A percentile compares a stretch with the other conserved stretches of the same genome.
phyloP scores from a whole-genome alignment of 2,113 vertebrate genomes.

The Malaclemys terrapin region DNA sequence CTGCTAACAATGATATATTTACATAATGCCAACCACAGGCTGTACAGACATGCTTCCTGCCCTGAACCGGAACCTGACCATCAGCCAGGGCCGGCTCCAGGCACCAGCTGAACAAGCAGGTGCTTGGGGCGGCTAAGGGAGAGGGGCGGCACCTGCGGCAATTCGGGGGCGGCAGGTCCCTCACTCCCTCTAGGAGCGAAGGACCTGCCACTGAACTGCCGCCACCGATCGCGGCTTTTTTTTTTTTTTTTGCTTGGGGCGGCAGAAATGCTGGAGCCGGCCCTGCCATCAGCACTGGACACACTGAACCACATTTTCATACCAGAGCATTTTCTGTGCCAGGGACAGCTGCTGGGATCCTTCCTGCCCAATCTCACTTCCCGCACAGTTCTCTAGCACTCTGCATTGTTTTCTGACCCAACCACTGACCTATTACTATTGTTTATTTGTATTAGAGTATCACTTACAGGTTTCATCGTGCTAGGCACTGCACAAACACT shows the following conservation, averaged over 20 bases:
- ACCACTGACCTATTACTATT: slow-evolving; percentile 4
- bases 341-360: neutral
- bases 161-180: no score
- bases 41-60: neutral
- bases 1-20: neutral
- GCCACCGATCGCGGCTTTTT: no score
- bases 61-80: neutral
- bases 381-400: neutral
- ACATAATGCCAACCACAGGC: neutral
- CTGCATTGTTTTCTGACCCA: slow-evolving; percentile 6
- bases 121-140: no score
- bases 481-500: neutral
- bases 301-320: neutral
- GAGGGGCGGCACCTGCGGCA: no score
- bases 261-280: no score
- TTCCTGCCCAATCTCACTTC: neutral
- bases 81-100: neutral
- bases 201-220: no score
- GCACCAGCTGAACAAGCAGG: no score
- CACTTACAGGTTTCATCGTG: neutral
- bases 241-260: no score
- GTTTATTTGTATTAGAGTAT: neutral
- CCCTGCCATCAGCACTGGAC: accelerated
- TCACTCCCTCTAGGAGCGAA: no score
- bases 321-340: neutral